Percentiles rank a stretch among this genome's conserved stretches.
Conservation (phyloP, 2,888 invertebrate genomes). For the Trichopria drosophilae region DNA sequence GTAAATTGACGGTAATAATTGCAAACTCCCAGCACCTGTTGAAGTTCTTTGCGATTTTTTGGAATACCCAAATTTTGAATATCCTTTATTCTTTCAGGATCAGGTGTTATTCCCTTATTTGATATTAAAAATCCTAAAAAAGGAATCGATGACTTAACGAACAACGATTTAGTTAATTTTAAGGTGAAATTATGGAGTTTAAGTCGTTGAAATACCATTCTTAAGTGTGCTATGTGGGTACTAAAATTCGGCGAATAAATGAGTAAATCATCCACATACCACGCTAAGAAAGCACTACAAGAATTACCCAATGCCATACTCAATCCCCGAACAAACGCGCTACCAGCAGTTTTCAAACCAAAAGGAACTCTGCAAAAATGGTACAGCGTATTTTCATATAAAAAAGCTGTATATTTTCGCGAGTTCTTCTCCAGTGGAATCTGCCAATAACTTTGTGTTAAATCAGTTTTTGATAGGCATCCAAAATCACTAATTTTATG, state of each 20-base stretch:
- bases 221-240: no score
- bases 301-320: not conserved
- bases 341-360: constrained; percentile 7
- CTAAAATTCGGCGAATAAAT: no score
- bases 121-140: constrained; percentile 7
- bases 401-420: constrained; percentile 17
- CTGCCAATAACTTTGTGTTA: constrained; percentile 19
- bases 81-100: not conserved
- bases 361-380: no score
- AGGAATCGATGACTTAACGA: not conserved
- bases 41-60: constrained; percentile 5
- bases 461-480: constrained; percentile 7
- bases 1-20: constrained; percentile 10
- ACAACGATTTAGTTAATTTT: not conserved
- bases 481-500: constrained; percentile 7
- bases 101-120: not conserved
- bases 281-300: not conserved
- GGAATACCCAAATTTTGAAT: not conserved
- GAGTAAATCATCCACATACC: constrained; percentile 11
- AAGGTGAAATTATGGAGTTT: not conserved
- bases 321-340: not conserved
- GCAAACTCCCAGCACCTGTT: constrained; percentile 8
- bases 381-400: constrained; percentile 12
- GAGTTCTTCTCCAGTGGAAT: constrained; percentile 16
- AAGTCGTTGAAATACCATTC: no score